Base-by-base conservation (phyloP, 1,140 invertebrate species). In the Helicoverpa zea region DNA sequence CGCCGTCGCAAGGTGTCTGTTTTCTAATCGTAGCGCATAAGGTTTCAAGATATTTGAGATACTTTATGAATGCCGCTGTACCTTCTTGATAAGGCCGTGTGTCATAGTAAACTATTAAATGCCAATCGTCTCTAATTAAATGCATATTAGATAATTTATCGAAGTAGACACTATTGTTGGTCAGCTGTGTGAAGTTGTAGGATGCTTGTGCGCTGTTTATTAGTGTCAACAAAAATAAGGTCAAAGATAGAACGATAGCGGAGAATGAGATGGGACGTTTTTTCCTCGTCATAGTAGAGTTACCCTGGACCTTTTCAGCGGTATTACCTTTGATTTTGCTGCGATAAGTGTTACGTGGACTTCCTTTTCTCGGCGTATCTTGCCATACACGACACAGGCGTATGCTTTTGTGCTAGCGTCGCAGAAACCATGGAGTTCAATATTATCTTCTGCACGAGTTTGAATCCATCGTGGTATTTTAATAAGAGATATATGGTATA, bases 71-170 rank as follows among this genome's bases (percentile, higher is more conserved):
- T 30, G 81, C 59, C 47, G n/a, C 56, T 4, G 59, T 81, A 4
- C 86, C 80, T 77, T 85, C 68, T 68, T 79, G 72, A 78, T 84
- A 85, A 12, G 86, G 83, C 12, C 73, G 23, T 35, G 79, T 82
- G 52, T 85, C 80, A 47, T 84, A 87, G 43, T 83, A 87, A 16
- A 84, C 82, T 18, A 87, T 59, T 11, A 87, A 64, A 47, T 23
- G 70, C 82, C 86, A 85, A n/a, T 83, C 47, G 61, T 83, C 81
- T 47, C 81, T 12, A 47, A 88, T 85, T 30, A 83, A 68, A 56
- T 82, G 72, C 80, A 84, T 84, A 56, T 81, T 77, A n/a, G 70
- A 49, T 10, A 83, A 80, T 23, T 58, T 58, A 72, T 87, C 82
- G 49, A 84, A 87, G 74, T 82, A 84, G 35, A 87, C 12, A 23